Conservation (phyloP, 2,113 vertebrate genomes). For the Geococcyx californianus region DNA sequence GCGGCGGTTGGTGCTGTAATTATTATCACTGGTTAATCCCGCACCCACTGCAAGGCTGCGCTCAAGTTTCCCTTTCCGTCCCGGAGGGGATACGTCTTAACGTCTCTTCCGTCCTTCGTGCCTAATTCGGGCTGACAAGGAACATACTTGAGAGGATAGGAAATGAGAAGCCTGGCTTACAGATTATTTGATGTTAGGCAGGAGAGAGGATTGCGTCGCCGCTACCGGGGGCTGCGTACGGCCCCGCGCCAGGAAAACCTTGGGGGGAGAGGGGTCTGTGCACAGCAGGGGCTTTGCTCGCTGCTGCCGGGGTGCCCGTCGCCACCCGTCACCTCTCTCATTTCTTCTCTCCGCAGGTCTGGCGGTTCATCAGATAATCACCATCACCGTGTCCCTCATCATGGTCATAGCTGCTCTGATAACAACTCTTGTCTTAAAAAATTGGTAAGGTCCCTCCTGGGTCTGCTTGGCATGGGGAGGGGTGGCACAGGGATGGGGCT, state of each 20-base stretch:
- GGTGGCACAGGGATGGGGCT: accelerated
- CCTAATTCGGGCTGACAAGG: constrained; percentile 66
- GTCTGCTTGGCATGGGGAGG: background rate
- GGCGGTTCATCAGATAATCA: constrained; percentile 99
- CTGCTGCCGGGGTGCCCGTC: background rate
- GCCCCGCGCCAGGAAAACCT: accelerated
- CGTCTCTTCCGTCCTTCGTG: constrained; percentile 60
- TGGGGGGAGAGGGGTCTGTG: background rate
- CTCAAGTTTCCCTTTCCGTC: constrained; percentile 14
- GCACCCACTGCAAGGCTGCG: background rate
- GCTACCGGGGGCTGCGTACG: background rate
- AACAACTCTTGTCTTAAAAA: constrained; percentile 99
- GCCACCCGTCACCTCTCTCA: background rate
- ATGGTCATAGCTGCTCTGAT: constrained; percentile 99
- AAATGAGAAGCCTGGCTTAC: constrained; percentile 40
- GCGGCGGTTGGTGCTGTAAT: background rate
- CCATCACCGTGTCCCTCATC: constrained; percentile 98
- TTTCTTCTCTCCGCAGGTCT: constrained; percentile 83
- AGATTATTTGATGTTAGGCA: constrained; percentile 34
- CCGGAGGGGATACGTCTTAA: constrained; percentile 32
- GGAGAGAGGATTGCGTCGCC: background rate
- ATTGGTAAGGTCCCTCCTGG: constrained; percentile 87
- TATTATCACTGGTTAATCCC: background rate
- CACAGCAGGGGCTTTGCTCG: accelerated
- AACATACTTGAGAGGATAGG: constrained; percentile 58